phyloP scores from a whole-genome alignment of 2,888 invertebrate species.

The Alloplasta piceator region DNA sequence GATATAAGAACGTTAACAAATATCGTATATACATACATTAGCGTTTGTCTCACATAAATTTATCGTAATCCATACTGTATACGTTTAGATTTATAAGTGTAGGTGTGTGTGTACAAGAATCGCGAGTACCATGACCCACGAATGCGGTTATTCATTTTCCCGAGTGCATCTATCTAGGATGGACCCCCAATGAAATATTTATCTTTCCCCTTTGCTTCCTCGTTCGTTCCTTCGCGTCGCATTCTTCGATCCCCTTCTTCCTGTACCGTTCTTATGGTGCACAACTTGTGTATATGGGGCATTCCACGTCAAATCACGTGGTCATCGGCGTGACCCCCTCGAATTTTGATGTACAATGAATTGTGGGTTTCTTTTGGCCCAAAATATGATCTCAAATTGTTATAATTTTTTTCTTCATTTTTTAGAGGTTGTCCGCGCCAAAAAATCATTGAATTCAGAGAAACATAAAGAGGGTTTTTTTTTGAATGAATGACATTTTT shows the following conservation, averaged over 20 bases:
- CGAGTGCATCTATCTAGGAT: conserved; percentile 64
- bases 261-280: conserved; percentile 14
- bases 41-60: conserved; percentile 61
- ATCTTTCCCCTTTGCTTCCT: conserved; percentile 60
- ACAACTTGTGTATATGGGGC: conserved; percentile 9
- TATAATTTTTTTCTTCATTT: too few species aligned
- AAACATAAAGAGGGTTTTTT: too few species aligned
- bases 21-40: background rate
- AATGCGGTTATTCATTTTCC: conserved; percentile 62
- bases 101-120: conserved; percentile 30
- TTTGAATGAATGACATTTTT: too few species aligned
- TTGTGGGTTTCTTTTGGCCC: too few species aligned
- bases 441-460: too few species aligned
- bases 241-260: conserved; percentile 51
- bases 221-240: conserved; percentile 60
- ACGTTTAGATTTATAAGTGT: conserved; percentile 14
- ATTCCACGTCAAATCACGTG: too few species aligned
- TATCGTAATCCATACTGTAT: conserved; percentile 45
- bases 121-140: conserved; percentile 58
- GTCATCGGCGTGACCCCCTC: too few species aligned
- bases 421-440: too few species aligned
- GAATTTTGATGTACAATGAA: too few species aligned
- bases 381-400: too few species aligned
- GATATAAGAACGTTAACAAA: too few species aligned
- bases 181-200: conserved; percentile 64